These are phyloP conservation scores for Melieria picta DNA, from an alignment of 2,888 invertebrate species.

Conservation along the genomic window DNA sequence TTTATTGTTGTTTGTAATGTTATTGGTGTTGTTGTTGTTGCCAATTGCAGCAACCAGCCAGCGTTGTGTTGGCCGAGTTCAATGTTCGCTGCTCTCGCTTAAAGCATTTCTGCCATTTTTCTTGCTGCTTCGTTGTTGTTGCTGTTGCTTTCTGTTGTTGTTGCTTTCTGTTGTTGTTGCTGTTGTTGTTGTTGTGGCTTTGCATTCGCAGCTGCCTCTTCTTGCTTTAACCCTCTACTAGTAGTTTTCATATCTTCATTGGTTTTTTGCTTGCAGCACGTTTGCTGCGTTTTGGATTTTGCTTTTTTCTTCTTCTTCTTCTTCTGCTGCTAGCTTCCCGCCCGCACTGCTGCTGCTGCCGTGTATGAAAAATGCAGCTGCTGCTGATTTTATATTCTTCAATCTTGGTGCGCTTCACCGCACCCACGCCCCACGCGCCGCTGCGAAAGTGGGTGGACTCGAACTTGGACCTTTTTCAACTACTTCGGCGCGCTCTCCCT, in stretches of 20 bases:
- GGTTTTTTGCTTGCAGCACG: neutral
- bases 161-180: neutral
- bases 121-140: slow-evolving; percentile 19
- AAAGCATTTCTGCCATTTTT: slow-evolving; percentile 26
- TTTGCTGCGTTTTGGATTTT: neutral
- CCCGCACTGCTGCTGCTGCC: too few relatives aligned
- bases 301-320: neutral
- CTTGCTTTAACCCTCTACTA: neutral
- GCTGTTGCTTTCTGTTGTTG: neutral
- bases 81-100: slow-evolving; percentile 28
- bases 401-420: slow-evolving; percentile 1
- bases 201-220: slow-evolving; percentile 15
- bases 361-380: slow-evolving; percentile 18
- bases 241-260: slow-evolving; percentile 1
- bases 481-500: neutral
- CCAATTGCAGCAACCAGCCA: neutral
- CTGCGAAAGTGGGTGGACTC: slow-evolving; percentile 24
- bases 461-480: slow-evolving; percentile 31
- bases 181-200: slow-evolving; percentile 18
- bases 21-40: slow-evolving; percentile 10
- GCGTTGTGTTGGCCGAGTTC: slow-evolving; percentile 15
- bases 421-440: neutral
- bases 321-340: neutral
- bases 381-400: slow-evolving; percentile 4
- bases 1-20: neutral